Percentiles rank a stretch among this genome's conserved stretches.
Conservation (phyloP, 1,140 invertebrate species). For the Drosophila tristis region DNA sequence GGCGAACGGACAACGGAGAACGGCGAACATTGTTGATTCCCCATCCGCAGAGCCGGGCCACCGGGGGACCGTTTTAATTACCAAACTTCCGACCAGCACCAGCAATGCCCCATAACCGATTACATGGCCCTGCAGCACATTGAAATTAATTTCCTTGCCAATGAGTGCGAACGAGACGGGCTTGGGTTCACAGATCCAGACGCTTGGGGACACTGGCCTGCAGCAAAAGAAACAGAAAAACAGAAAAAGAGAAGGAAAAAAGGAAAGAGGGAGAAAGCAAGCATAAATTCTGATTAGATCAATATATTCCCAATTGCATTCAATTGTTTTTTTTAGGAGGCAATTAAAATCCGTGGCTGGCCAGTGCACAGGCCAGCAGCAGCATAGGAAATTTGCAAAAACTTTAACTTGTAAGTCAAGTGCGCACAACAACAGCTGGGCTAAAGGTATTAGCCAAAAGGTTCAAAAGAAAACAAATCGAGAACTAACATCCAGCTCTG, state of each 20-base stretch:
- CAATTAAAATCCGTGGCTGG: slow-evolving; percentile 15
- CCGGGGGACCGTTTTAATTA: slow-evolving; percentile 73
- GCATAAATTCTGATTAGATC: slow-evolving; percentile 28
- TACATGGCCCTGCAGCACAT: slow-evolving; percentile 84
- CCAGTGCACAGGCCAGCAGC: no score
- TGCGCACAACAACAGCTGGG: slow-evolving; percentile 5
- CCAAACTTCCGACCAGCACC: slow-evolving; percentile 85
- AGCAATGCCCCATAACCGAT: slow-evolving; percentile 85
- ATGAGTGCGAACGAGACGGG: slow-evolving; percentile 90
- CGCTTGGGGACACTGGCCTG: slow-evolving; percentile 86
- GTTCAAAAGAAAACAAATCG: slow-evolving; percentile 38
- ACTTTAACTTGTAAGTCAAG: slow-evolving; percentile 28
- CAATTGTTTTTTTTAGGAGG: background rate
- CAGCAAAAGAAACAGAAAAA: slow-evolving; percentile 45
- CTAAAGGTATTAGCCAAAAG: slow-evolving; percentile 31
- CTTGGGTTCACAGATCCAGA: slow-evolving; percentile 87
- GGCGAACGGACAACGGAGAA: slow-evolving; percentile 1
- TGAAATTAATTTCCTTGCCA: slow-evolving; percentile 88
- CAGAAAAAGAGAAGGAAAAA: no score
- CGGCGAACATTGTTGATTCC: slow-evolving; percentile 30
- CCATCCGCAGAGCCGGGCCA: background rate
- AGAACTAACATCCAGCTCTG: slow-evolving; percentile 29
- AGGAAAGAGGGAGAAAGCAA: no score
- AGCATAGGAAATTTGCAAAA: slow-evolving; percentile 10
- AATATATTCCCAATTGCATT: background rate